phyloP scores from a whole-genome alignment of 2,888 invertebrate genomes.

The Lepidochrysops patricia region DNA sequence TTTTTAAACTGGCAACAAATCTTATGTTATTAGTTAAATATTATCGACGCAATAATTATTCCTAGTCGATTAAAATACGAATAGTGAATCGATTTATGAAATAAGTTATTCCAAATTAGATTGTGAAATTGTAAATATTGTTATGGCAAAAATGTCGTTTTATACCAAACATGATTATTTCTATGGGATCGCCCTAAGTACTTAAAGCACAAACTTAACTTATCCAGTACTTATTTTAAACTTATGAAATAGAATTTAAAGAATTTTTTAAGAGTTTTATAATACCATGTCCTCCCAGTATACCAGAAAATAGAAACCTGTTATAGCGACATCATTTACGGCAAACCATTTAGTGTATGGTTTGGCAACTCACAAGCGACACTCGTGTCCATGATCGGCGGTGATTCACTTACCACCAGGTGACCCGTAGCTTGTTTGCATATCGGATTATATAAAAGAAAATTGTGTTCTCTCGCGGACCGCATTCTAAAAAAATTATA shows the following conservation, averaged over 20 bases:
- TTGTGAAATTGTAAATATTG: slow-evolving; percentile 32
- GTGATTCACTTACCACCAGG: no score
- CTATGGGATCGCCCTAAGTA: background rate
- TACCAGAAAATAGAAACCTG: no score
- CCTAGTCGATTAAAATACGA: background rate
- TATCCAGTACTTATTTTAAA: background rate
- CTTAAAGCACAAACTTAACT: background rate
- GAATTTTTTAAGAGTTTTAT: no score
- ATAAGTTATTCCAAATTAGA: slow-evolving; percentile 5
- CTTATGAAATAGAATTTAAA: background rate
- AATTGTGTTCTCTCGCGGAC: no score
- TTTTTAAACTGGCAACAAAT: background rate
- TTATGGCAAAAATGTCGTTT: slow-evolving; percentile 36
- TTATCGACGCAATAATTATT: background rate
- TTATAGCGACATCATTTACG: no score
- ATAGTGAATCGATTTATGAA: background rate
- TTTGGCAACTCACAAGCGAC: no score
- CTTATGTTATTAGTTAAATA: background rate
- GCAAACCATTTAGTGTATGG: no score
- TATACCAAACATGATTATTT: slow-evolving; percentile 33
- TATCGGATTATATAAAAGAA: no score
- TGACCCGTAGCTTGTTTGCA: no score
- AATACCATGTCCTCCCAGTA: no score
- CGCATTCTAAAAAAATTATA: no score
- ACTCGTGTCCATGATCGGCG: no score